Percentiles rank a stretch among this genome's conserved stretches.
phyloP scores from a whole-genome alignment of 2,888 invertebrate genomes.

The Trilocha varians region DNA sequence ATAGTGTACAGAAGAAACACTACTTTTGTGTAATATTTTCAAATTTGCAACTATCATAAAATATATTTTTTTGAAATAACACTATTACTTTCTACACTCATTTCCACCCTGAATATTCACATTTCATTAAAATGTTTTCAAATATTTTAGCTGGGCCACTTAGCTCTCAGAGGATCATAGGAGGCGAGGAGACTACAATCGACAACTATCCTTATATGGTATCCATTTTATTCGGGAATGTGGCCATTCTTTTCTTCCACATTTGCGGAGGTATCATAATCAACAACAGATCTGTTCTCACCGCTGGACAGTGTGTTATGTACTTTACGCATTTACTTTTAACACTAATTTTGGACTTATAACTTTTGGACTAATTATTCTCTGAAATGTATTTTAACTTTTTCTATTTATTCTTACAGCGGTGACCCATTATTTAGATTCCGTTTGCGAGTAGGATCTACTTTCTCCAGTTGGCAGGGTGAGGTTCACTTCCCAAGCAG shows the following conservation, averaged over 20 bases:
- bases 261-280: constrained; percentile 26
- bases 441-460: constrained; percentile 36
- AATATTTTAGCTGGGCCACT: constrained; percentile 16
- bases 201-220: constrained; percentile 19
- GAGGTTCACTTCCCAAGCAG: constrained; percentile 14
- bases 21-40: too few species aligned
- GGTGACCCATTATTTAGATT: constrained; percentile 21
- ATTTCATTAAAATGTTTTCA: too few species aligned
- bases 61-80: too few species aligned
- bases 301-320: constrained; percentile 33
- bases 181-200: constrained; percentile 26
- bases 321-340: too few species aligned
- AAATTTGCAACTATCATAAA: too few species aligned
- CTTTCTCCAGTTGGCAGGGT: constrained; percentile 34
- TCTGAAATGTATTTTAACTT: too few species aligned
- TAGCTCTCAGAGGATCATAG: constrained; percentile 24
- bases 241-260: constrained; percentile 12
- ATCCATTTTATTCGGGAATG: constrained; percentile 14
- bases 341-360: too few species aligned
- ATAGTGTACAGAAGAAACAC: too few species aligned
- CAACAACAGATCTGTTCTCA: constrained; percentile 26
- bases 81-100: too few species aligned
- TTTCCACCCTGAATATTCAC: too few species aligned
- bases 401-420: constrained; percentile 21
- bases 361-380: too few species aligned